Evolutionary conservation across 1,140 invertebrate genomes (phyloP), one percentile per base, ranked within the genome.

Genomic region (Aethina tumida): DNA sequence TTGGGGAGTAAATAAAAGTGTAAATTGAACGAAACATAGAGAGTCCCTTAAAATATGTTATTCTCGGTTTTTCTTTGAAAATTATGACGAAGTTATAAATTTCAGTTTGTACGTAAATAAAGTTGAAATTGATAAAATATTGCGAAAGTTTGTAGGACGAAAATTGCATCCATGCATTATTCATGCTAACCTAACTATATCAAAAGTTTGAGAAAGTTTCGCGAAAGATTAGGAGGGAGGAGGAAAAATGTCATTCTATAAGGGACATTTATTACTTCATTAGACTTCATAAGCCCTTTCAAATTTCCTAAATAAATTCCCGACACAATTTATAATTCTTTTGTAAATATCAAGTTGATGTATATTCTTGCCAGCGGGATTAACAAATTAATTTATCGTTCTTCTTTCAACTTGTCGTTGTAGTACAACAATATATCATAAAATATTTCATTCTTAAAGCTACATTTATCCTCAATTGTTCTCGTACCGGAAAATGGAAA

Each of bases 111-210:
- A 60, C 60, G 58, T 61, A 61, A 62, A 62, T 62, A 62, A 62
- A 62, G 58, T 62, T 57, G 49, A 59, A 62, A 62, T 61, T 62
- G 60, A 62, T 62, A 62, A 62, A 62, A 62, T 62, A 62, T 62
- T 60, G 58, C 60, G 41, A 54, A 62, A 62, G 60, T 62, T 62
- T 59, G 57, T 56, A 50, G 56, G 52, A 58, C 52, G 58, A 62
- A 62, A 62, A 62, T 62, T 62, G 60, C 60, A 62, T 58, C 55
- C 56, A 62, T 62, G 57, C 60, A 62, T 62, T 59, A 62, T 62
- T 62, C 60, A 62, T 62, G 52, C 45, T 52, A 51, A 56, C 56
- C 54, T 60, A 60, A 62, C 60, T 61, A 60, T 59, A 61, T 59
- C 52, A 60, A 62, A 51, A 58, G 56, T 59, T 57, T 52, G 44